Base-by-base conservation (phyloP, 1,140 invertebrate genomes). In the Contarinia nasturtii region DNA sequence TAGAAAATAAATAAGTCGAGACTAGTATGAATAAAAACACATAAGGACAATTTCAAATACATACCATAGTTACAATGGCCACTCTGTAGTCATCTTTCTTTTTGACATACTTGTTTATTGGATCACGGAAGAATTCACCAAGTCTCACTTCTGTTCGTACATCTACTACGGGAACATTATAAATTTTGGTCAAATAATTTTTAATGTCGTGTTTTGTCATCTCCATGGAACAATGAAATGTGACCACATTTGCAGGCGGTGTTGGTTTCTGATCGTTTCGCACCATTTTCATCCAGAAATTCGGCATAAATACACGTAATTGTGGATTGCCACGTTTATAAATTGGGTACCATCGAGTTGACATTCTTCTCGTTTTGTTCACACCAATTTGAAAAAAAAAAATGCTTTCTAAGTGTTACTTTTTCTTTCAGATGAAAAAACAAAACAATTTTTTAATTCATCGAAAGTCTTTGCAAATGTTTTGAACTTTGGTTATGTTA, bases 161-260 rank as follows among this genome's bases (percentile, higher is more conserved):
- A 57, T 81, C 61, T 3, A 79, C 62, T 5, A 86, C 77, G 2
- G 74, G 71, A 1, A 96, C 65, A 51, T 88, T 80, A 55, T 96
- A 97, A 53, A 97, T 94, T 66, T 95, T 94, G 60, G 92, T 80
- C 47, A 97, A 66, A 67, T 97, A 96, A 67, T 92, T 91, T 62
- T 79, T 82, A 0, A 96, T 72, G 65, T 97, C 92, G 51, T 70
- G 56, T 64, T 73, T 79, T 12, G 85, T 92, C 87, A 92, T 91
- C 68, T 87, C 77, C 63, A 83, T 80, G 5, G 90, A 90, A 52
- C 85, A 82, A 40, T 79, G 68, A 68, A 95, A 95, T 42, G 79
- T 70, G 1, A 90, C 81, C 38, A 82, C 57, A 70, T 93, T 89
- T 38, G 73, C 65, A 34, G 75, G 72, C 45, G 82, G 79, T 18